Base-by-base conservation (phyloP, 2,888 invertebrate genomes). In the Machimus rusticus region DNA sequence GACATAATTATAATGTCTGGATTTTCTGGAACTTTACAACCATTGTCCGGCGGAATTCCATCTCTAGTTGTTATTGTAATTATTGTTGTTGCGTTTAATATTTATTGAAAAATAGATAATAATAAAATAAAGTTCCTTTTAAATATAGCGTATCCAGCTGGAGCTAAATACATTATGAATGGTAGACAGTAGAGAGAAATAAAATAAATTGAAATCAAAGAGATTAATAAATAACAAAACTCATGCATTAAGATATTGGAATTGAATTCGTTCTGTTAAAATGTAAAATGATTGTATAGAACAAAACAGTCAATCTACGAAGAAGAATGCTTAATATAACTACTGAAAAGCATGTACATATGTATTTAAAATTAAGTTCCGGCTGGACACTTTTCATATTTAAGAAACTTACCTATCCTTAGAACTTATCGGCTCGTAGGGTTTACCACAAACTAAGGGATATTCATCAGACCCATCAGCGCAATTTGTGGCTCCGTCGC, bases 401-500 rank as follows among this genome's bases (percentile, higher is more conserved):
- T 66, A 66, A 66, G 28, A 12, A 66, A 2, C 28, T 66, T 12
- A 66, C 66, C 66, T 66, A 12, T 19, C 43, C 43, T 46, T n/a
- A 5, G 0, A 51, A 9, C 31, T 37, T 2, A 66, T 19, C 77
- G 9, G 51, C n/a, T 28, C 28, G 16, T 43, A 14, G 8, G 51
- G 43, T 46, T 46, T 46, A 43, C 84, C 87, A 78, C 89, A 89
- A n/a, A 88, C 19, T 37, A 23, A 5, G 3, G 28, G 46, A 14
- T 57, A 43, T 78, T 89, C 89, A 86, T 89, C 89, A 1, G 89
- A 89, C 0, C 74, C 86, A 87, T 89, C 89, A n/a, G 82, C 43
- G 84, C 90, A 90, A 66, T 89, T 88, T 16, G 5, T 84, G 34
- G 76, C 82, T 6, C 87, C 86, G 78, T 89, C 87, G 89, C 96